Conservation (phyloP, 2,888 invertebrate genomes). For the Drosophila birchii region DNA sequence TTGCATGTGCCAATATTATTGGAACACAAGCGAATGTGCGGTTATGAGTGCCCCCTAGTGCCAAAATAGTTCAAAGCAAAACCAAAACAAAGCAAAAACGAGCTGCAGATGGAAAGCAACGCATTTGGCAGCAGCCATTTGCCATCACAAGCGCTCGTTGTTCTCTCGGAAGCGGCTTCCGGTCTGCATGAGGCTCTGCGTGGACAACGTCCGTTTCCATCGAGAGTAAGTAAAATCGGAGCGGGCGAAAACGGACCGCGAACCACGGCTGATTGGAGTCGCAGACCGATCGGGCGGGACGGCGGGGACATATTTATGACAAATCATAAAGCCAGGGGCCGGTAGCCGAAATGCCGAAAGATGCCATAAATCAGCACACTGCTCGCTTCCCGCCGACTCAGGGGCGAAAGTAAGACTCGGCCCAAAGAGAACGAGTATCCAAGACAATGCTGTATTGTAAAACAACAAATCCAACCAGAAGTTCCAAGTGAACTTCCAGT, state of each 20-base stretch:
- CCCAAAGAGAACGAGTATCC: constrained; percentile 37
- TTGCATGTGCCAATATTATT: constrained; percentile 33
- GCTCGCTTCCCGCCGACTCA: constrained; percentile 37
- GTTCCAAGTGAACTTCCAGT: constrained; percentile 31
- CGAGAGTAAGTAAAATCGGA: constrained; percentile 86
- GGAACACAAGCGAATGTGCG: constrained; percentile 33
- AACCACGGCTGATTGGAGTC: constrained; percentile 23
- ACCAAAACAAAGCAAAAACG: constrained; percentile 28
- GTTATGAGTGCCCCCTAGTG: constrained; percentile 44
- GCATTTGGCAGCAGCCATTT: constrained; percentile 90
- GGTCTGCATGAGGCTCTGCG: constrained; percentile 90
- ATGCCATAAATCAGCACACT: constrained; percentile 82
- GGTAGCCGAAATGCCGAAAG: constrained; percentile 55
- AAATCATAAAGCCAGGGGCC: constrained; percentile 68
- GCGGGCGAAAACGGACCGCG: background rate
- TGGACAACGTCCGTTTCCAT: constrained; percentile 91
- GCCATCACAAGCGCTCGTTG: constrained; percentile 90
- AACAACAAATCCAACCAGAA: constrained; percentile 39
- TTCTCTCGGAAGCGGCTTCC: constrained; percentile 90
- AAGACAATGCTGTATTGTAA: constrained; percentile 72
- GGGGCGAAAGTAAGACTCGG: constrained; percentile 22
- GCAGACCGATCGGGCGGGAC: constrained; percentile 14
- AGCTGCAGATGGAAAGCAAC: constrained; percentile 89
- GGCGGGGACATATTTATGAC: constrained; percentile 73
- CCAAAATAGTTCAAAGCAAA: constrained; percentile 40